phyloP scores from a whole-genome alignment of 2,888 invertebrate genomes.

The Galeruca laticollis region DNA sequence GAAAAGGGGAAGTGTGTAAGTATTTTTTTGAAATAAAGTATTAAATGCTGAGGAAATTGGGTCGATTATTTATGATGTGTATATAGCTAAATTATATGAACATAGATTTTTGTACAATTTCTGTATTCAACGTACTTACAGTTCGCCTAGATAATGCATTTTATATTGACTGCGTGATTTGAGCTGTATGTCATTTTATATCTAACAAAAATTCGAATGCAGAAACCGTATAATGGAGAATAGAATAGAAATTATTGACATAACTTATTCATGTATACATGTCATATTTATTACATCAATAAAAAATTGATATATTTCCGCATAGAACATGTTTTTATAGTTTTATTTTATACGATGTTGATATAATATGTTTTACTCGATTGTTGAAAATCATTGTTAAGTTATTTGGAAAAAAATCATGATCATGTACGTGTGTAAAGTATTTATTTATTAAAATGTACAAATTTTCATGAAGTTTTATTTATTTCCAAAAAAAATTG shows the following conservation, averaged over 20 bases:
- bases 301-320: slow-evolving; percentile 50
- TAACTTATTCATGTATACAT: slow-evolving; percentile 59
- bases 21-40: not conserved
- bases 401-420: slow-evolving; percentile 54
- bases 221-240: slow-evolving; percentile 31
- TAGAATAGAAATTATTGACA: slow-evolving; percentile 39
- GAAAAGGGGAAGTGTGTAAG: too few relatives aligned
- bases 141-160: too few relatives aligned
- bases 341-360: slow-evolving; percentile 39
- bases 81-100: not conserved
- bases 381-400: slow-evolving; percentile 52
- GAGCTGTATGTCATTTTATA: not conserved
- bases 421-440: slow-evolving; percentile 63
- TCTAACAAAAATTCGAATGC: slow-evolving; percentile 17
- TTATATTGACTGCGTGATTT: too few relatives aligned
- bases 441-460: slow-evolving; percentile 65
- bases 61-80: slow-evolving; percentile 7
- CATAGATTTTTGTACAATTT: not conserved
- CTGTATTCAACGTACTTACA: not conserved
- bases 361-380: slow-evolving; percentile 35
- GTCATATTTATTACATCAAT: slow-evolving; percentile 55
- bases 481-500: not conserved
- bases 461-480: slow-evolving; percentile 43
- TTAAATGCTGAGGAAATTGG: not conserved
- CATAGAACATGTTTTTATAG: slow-evolving; percentile 31